These are phyloP conservation scores for Leguminivora glycinivorella DNA, from an alignment of 1,140 invertebrate species.

Conservation along the genomic window DNA sequence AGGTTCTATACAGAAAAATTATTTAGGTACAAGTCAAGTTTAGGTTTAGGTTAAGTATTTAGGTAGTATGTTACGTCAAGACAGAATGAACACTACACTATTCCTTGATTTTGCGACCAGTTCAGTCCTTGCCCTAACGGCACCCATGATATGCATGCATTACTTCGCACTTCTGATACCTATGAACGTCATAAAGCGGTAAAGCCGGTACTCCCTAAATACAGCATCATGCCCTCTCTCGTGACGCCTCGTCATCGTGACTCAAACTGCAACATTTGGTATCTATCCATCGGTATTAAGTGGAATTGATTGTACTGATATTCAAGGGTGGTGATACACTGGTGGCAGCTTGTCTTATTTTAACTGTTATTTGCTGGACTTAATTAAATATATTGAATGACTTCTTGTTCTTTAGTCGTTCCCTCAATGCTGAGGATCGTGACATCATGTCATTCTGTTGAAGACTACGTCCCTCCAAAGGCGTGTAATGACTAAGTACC, in stretches of 20 bases:
- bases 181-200: constrained; percentile 9
- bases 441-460: too few relatives aligned
- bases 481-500: too few relatives aligned
- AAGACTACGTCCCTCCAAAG: too few relatives aligned
- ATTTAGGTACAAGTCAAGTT: too few relatives aligned
- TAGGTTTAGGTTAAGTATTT: too few relatives aligned
- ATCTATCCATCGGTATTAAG: constrained; percentile 65
- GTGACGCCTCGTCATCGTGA: constrained; percentile 61
- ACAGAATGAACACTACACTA: too few relatives aligned
- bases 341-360: constrained; percentile 12
- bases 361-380: neutral
- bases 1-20: too few relatives aligned
- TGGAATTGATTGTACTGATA: constrained; percentile 43
- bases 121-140: neutral
- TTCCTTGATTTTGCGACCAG: neutral
- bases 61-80: too few relatives aligned
- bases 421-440: too few relatives aligned
- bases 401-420: too few relatives aligned
- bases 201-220: constrained; percentile 10
- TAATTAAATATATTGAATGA: neutral
- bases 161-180: neutral
- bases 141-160: neutral
- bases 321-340: constrained; percentile 41
- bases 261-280: constrained; percentile 58
- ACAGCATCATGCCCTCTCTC: constrained; percentile 33